A percentile compares a stretch with the other conserved stretches of the same genome.
These are phyloP conservation scores for Peromyscus melanophrys DNA, from an alignment of 2,797 vertebrate genomes.

Conservation along the genomic window DNA sequence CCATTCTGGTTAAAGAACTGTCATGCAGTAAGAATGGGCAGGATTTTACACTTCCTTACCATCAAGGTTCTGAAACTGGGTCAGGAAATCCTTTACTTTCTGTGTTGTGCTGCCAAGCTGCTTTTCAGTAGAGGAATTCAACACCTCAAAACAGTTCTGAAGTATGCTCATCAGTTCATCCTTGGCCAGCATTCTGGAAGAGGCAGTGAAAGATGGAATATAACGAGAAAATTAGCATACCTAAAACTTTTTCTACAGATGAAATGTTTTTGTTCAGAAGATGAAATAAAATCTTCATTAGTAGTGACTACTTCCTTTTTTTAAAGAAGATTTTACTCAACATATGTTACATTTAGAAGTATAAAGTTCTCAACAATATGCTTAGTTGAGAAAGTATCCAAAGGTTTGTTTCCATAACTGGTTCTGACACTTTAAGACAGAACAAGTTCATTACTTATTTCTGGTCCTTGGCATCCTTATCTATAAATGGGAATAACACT, in stretches of 20 bases:
- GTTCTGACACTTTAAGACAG: not conserved
- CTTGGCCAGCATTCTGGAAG: conserved; percentile 95
- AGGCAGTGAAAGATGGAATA: conserved; percentile 78
- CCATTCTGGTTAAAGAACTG: conserved; percentile 70
- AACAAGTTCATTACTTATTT: conserved; percentile 15
- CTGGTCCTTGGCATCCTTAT: conserved; percentile 7
- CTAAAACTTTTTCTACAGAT: conserved; percentile 46
- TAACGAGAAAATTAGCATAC: conserved; percentile 30
- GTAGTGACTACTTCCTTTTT: conserved; percentile 23
- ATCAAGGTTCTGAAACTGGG: conserved; percentile 92
- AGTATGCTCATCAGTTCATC: conserved; percentile 93
- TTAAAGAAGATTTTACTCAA: conserved; percentile 12
- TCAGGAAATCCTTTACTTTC: conserved; percentile 92
- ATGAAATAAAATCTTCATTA: conserved; percentile 45
- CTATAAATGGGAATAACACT: not conserved
- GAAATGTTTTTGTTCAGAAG: conserved; percentile 18
- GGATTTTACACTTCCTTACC: conserved; percentile 91
- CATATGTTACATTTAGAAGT: conserved; percentile 39
- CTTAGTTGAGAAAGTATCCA: conserved; percentile 56
- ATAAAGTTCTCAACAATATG: conserved; percentile 25
- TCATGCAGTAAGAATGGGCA: conserved; percentile 41
- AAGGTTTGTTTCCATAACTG: not conserved
- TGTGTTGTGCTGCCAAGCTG: conserved; percentile 88
- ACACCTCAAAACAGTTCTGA: conserved; percentile 92
- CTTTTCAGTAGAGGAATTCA: conserved; percentile 90